phyloP scores from a whole-genome alignment of 1,140 invertebrate genomes.

The Drosophila micromelanica region DNA sequence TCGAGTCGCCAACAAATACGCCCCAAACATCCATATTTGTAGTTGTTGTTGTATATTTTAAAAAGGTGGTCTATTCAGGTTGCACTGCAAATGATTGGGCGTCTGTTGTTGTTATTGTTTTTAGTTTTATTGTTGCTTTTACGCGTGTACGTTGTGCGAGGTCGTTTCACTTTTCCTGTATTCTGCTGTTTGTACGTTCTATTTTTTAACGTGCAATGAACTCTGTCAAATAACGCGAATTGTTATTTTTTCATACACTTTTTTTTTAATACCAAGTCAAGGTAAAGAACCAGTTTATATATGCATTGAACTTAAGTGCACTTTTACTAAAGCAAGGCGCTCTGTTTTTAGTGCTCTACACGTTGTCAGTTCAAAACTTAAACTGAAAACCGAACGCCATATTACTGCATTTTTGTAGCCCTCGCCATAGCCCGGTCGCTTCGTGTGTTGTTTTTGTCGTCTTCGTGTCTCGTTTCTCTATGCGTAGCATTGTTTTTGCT shows the following conservation, averaged over 20 bases:
- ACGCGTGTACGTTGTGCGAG: conserved; percentile 64
- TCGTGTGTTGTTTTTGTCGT: conserved; percentile 55
- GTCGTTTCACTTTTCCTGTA: conserved; percentile 75
- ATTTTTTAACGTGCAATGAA: conserved; percentile 69
- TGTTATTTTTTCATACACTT: conserved; percentile 51
- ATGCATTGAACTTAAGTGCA: conserved; percentile 59
- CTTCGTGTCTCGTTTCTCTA: conserved; percentile 48
- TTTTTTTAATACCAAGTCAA: conserved; percentile 49
- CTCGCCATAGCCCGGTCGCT: conserved; percentile 22
- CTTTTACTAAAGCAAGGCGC: conserved; percentile 26
- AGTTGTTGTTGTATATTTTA: conserved; percentile 33
- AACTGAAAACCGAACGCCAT: conserved; percentile 68
- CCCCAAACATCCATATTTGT: conserved; percentile 81
- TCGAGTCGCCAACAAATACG: conserved; percentile 77
- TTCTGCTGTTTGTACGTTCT: conserved; percentile 28
- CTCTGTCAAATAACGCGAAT: conserved; percentile 52
- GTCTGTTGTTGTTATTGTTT: conserved; percentile 42
- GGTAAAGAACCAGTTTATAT: conserved; percentile 52
- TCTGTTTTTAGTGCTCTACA: conserved; percentile 40
- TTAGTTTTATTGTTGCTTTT: conserved; percentile 40
- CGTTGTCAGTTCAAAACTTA: conserved; percentile 57
- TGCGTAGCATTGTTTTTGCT: conserved; percentile 45
- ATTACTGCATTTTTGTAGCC: conserved; percentile 76
- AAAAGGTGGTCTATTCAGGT: conserved; percentile 28
- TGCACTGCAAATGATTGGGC: conserved; percentile 31